These are phyloP conservation scores for Thereva unica DNA, from an alignment of 2,888 invertebrate genomes.

Conservation along the genomic window DNA sequence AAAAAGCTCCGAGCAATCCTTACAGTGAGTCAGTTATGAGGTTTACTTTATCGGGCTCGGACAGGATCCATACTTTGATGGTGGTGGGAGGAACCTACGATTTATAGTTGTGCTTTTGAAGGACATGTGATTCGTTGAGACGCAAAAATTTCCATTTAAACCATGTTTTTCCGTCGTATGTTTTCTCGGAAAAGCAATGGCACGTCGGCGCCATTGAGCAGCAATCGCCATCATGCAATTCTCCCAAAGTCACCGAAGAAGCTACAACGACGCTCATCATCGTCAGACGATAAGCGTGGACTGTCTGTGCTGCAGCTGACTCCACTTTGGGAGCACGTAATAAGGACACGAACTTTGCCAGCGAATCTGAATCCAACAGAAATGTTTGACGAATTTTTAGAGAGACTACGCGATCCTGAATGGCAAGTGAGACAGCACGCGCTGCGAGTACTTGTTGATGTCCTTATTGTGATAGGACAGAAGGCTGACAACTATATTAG, in stretches of 20 bases:
- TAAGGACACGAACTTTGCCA: constrained; percentile 73
- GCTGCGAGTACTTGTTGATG: constrained; percentile 75
- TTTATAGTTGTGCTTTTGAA: neutral
- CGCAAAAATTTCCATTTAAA: neutral
- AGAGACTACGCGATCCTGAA: constrained; percentile 76
- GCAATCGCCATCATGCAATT: constrained; percentile 23
- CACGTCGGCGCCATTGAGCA: constrained; percentile 30
- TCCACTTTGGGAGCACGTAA: constrained; percentile 80
- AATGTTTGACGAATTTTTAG: constrained; percentile 72
- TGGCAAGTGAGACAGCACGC: constrained; percentile 85
- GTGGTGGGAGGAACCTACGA: neutral
- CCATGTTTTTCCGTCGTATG: constrained; percentile 55
- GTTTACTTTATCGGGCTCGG: constrained; percentile 42
- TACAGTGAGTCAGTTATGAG: constrained; percentile 43
- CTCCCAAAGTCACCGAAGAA: constrained; percentile 29
- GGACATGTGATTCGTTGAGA: constrained; percentile 7
- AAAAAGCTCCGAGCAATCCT: constrained; percentile 42
- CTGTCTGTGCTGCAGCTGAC: constrained; percentile 63
- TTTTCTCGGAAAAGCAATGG: constrained; percentile 49
- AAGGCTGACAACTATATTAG: constrained; percentile 71
- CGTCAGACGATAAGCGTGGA: constrained; percentile 34
- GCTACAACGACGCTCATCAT: constrained; percentile 18
- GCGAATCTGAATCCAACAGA: constrained; percentile 67
- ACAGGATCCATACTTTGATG: neutral
- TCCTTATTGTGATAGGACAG: constrained; percentile 73